Evolutionary conservation across 2,797 vertebrate genomes (phyloP).

Genomic region (Coendou prehensilis): DNA sequence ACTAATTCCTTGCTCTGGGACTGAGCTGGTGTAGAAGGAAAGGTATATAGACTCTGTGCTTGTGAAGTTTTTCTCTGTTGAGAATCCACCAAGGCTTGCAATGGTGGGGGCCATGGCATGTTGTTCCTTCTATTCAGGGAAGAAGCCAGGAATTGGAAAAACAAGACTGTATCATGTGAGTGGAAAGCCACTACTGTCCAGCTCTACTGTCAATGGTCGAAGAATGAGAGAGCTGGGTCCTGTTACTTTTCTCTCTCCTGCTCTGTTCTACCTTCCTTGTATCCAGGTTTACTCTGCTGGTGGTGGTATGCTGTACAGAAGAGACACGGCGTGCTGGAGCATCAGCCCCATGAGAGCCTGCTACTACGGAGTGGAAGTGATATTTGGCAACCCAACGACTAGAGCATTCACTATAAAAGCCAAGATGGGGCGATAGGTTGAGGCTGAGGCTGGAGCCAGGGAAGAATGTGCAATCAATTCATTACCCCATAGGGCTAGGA

Average conservation of each 20-base stretch:
- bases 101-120: background rate
- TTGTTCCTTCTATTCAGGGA: background rate
- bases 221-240: background rate
- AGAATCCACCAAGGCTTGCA: background rate
- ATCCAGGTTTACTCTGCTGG: background rate
- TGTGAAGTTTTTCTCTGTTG: background rate
- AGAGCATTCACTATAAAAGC: background rate
- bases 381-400: background rate
- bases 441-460: background rate
- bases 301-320: background rate
- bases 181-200: background rate
- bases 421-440: background rate
- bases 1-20: background rate
- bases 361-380: background rate
- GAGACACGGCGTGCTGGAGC: background rate
- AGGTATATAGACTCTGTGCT: background rate
- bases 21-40: background rate
- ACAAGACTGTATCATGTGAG: background rate
- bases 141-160: constrained; percentile 11
- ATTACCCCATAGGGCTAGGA: background rate
- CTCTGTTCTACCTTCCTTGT: background rate
- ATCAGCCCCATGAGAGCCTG: background rate
- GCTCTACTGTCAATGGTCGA: background rate
- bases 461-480: background rate
- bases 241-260: background rate